These are phyloP conservation scores for Chrysomallon squamiferum DNA, from an alignment of 1,140 invertebrate species.

Conservation along the genomic window DNA sequence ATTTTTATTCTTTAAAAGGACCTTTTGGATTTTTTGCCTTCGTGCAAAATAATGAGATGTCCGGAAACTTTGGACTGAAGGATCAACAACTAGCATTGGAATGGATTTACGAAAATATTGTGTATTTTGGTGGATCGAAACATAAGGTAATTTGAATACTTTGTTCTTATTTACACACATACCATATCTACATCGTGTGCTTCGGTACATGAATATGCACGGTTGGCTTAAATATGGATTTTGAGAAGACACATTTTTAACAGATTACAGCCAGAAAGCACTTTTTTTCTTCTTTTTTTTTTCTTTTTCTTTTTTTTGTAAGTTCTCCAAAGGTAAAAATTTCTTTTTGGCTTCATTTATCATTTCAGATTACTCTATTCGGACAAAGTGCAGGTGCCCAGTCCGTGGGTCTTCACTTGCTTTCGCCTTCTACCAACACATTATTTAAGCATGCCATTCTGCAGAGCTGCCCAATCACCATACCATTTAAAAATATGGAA, in stretches of 20 bases:
- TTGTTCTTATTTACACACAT: too few relatives aligned
- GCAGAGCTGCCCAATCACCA: constrained; percentile 24
- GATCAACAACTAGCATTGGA: constrained; percentile 26
- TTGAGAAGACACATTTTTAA: too few relatives aligned
- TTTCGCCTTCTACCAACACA: constrained; percentile 12
- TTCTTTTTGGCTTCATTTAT: too few relatives aligned
- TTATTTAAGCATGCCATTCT: constrained; percentile 25
- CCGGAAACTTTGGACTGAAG: constrained; percentile 23
- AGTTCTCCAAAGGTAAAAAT: too few relatives aligned
- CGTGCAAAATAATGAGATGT: background rate
- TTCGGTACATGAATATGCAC: too few relatives aligned
- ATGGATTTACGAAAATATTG: constrained; percentile 26
- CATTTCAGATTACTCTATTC: constrained; percentile 38
- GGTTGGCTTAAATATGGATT: too few relatives aligned
- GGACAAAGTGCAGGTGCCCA: constrained; percentile 40
- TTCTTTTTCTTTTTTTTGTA: too few relatives aligned
- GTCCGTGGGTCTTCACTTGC: constrained; percentile 25
- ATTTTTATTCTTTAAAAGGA: constrained; percentile 13
- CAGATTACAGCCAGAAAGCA: too few relatives aligned
- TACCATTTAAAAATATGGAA: constrained; percentile 21
- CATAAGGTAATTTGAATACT: constrained; percentile 16
- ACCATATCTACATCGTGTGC: too few relatives aligned
- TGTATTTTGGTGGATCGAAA: constrained; percentile 19
- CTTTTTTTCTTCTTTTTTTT: too few relatives aligned
- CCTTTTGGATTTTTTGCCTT: constrained; percentile 23